Evolutionary conservation across 2,113 vertebrate species (phyloP), one percentile per base, ranked within the genome.

Genomic region (Hemiscyllium ocellatum): DNA sequence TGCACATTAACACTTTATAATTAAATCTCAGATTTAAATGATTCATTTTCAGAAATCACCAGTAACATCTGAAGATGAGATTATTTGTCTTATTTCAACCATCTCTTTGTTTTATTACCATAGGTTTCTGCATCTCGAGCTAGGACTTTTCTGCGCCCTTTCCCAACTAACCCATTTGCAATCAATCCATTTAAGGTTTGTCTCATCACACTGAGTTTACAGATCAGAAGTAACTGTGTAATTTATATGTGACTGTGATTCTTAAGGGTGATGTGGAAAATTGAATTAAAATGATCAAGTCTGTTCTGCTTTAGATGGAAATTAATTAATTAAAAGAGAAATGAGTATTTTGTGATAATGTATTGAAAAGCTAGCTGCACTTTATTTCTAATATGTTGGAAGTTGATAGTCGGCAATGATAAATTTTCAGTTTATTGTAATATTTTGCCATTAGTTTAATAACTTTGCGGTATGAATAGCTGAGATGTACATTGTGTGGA

Each of bases 121-220:
- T 99, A 99, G 99, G 98, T 97, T 96, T 97, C 98, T 97, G 98
- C 98, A 97, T 98, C 98, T 98, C 98, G 98, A 97, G 96, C 97
- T 99, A 99, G 97, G 97, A 97, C 98, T 98, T 97, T 97, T 97
- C 98, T 98, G 97, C 97, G 97, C 98, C 98, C 98, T 97, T 99
- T 98, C 98, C 98, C 98, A 98, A 98, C 98, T 99, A 99, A 99
- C 98, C 98, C 98, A 98, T 99, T 99, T 98, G 98, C 98, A 98
- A 98, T 98, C 97, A 98, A 98, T 98, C 98, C 98, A 50, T 99
- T 99, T 98, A 99, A 99, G 98, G 98, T 99, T 99, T 97, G 98
- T 99, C 97, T 97, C 97, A 95, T 89, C 97, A 95, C 96, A 95
- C 96, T 95, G 96, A 96, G 68, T 95, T 93, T 95, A 96, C 95